phyloP scores from a whole-genome alignment of 2,797 vertebrate genomes.

The Xerus rutilus region DNA sequence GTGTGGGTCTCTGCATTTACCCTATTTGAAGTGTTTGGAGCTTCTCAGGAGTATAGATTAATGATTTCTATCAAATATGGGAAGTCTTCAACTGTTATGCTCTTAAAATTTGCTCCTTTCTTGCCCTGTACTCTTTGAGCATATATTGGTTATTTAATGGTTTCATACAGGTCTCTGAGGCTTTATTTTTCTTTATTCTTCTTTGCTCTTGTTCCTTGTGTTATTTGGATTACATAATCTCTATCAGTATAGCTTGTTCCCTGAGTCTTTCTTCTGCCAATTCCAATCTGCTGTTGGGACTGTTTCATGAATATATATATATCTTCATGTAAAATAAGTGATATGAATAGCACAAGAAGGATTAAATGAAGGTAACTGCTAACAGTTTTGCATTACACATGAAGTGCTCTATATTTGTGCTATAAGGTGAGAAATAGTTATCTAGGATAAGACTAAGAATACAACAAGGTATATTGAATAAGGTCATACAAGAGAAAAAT shows the following conservation, averaged over 20 bases:
- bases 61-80: background rate
- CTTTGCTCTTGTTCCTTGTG: background rate
- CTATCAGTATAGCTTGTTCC: background rate
- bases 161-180: background rate
- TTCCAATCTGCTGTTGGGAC: background rate
- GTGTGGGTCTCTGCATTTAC: background rate
- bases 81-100: background rate
- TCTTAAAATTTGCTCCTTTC: background rate
- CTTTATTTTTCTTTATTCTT: background rate
- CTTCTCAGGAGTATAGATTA: background rate
- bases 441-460: background rate
- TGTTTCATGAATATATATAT: background rate
- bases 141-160: background rate
- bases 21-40: too few relatives aligned
- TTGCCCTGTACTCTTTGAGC: background rate
- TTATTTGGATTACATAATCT: background rate
- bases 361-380: background rate
- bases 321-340: background rate
- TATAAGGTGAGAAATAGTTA: background rate
- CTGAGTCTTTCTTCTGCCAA: background rate
- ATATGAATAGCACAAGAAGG: background rate
- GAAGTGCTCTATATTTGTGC: background rate
- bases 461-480: background rate
- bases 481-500: background rate
- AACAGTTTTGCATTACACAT: background rate